Base-by-base conservation (phyloP, 2,113 vertebrate genomes). In the Suricata suricatta region DNA sequence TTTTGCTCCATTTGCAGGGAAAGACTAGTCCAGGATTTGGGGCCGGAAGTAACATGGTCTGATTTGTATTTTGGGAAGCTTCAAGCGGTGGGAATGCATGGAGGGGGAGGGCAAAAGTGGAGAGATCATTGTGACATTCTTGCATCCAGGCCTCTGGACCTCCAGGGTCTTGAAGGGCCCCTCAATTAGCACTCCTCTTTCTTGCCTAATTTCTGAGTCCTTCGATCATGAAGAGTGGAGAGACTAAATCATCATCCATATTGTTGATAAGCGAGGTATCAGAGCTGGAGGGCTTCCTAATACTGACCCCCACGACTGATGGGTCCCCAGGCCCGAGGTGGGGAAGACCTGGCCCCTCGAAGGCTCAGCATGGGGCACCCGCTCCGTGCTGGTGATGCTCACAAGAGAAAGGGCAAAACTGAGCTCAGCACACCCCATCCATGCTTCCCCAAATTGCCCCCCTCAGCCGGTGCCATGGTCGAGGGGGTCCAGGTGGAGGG, bases 381-480 rank as follows among this genome's bases (percentile, higher is more conserved):
- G 21, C 31, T 25, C 54, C 64, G 44, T 21, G 50, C 31, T 47
- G 7, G 38, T 7, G 10, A 13, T 0, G 2, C 1, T 71, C 8
- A n/a, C 63, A 38, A 74, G 21, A 35, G 47, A 14, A 74, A 4
- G 4, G 1, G 2, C 8, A 0, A 23, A 33, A 57, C 16, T 29
- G 66, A 63, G 25, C 38, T 33, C n/a, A 33, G 3, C 14, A 7
- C 0, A 3, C 5, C 54, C 66, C 2, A 8, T 3, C 33, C 54
- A 1, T 0, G 16, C 15, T 69, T 63, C 31, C 47, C 47, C 35
- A 25, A 35, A n/a, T 66, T 47, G 44, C 15, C 12, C 4, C 4
- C 17, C 2, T 4, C 50, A 64, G 60, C 38, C 35, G 38, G 44
- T 7, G 21, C 27, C 1, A 0, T 11, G 0, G 16, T 0, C 0